phyloP scores from a whole-genome alignment of 2,888 invertebrate genomes.

The Melinopterus prodromus region DNA sequence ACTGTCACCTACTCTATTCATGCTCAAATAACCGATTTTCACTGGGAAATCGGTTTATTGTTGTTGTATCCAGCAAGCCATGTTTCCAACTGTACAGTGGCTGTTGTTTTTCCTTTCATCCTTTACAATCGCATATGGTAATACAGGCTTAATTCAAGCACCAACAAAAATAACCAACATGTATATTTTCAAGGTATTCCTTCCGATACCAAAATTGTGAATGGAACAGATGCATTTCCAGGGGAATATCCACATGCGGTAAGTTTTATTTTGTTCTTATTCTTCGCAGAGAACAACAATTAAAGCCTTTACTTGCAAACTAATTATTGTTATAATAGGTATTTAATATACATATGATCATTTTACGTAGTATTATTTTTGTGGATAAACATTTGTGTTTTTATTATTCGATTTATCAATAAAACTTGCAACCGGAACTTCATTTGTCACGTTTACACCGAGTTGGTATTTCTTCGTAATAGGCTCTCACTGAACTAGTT shows the following conservation, averaged over 20 bases:
- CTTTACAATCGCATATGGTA: conserved; percentile 4
- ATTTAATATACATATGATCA: no score
- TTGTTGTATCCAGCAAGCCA: background rate
- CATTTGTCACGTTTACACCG: no score
- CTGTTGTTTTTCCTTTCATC: conserved; percentile 4
- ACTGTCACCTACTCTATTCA: background rate
- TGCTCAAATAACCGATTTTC: background rate
- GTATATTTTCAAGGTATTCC: background rate
- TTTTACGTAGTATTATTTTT: no score
- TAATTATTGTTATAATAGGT: no score
- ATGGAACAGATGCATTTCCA: conserved; percentile 33
- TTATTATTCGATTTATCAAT: no score
- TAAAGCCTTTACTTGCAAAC: no score
- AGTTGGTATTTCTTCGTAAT: no score
- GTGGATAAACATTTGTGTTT: no score
- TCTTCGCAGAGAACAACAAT: no score
- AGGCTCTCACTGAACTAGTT: no score
- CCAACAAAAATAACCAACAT: background rate
- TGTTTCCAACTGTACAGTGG: conserved; percentile 6
- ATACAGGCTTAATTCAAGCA: background rate
- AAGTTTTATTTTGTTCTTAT: background rate
- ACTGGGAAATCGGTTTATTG: background rate
- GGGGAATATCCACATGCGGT: conserved; percentile 37
- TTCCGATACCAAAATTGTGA: conserved; percentile 32
- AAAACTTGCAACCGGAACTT: no score